Evolutionary conservation across 2,888 invertebrate genomes (phyloP), one percentile per base, ranked within the genome.

Genomic region (Drosophila macrospina): DNA sequence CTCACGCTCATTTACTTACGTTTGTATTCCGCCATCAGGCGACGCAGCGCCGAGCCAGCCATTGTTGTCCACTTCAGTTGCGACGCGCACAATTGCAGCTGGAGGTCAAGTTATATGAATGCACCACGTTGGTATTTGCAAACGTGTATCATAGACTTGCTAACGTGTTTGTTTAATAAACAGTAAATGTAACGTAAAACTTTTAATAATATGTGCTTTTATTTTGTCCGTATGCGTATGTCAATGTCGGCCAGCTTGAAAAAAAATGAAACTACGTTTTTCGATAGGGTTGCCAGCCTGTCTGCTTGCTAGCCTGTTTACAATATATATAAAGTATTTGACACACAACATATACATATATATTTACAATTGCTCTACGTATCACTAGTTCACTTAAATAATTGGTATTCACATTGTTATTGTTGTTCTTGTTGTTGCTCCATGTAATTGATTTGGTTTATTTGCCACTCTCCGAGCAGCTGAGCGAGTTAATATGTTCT

Each of bases 21-120:
- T 94, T 96, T 97, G 90, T 97, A 97, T 93, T 97, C 97, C 52
- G 97, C 97, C 97, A 97, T 97, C 68, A 97, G 93, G 74, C 97
- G 94, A 89, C 97, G 93, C 69, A 97, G 92, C 44, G 97, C 97
- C 68, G 97, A 97, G 41, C 97, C 97, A 88, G 97, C 97, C 97
- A 97, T 97, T 65, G 54, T 30, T 41, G 69, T 48, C 69, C 59
- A 57, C 50, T 47, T 64, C 15, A 20, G 20, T 20, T 20, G 20
- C 20, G 20, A 20, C 20, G 20, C 20, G 20, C 20, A 20, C 28
- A 44, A 41, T 60, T 63, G 64, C 67, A 70, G 65, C 73, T 70
- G 60, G 78, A 74, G 78, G 78, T 77, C 73, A 72, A 77, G 52
- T 65, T 71, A 61, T 50, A 28, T 37, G 13, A 45, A 77, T 62